These are phyloP conservation scores for Campoletis raptor DNA, from an alignment of 2,888 invertebrate species.

Conservation along the genomic window DNA sequence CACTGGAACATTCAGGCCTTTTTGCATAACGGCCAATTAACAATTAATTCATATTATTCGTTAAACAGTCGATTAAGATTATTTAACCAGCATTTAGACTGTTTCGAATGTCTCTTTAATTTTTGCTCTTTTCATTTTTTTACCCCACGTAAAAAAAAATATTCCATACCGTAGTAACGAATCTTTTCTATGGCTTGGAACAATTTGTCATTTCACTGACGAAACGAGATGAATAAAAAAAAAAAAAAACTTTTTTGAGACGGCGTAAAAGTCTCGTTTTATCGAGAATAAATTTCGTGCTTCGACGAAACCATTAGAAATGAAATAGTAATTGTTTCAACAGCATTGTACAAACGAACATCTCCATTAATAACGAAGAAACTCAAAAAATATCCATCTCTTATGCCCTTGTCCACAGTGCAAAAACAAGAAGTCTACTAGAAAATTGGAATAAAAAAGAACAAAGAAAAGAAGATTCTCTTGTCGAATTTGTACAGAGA, in stretches of 20 bases:
- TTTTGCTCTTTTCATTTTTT: slow-evolving; percentile 38
- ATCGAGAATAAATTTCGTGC: slow-evolving; percentile 14
- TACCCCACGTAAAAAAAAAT: slow-evolving; percentile 14
- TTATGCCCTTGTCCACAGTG: slow-evolving; percentile 42
- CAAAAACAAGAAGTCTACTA: slow-evolving; percentile 43
- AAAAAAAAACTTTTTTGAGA: background rate
- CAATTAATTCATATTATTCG: slow-evolving; percentile 76
- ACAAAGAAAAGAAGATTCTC: slow-evolving; percentile 49
- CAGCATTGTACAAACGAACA: slow-evolving; percentile 16
- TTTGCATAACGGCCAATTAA: slow-evolving; percentile 80
- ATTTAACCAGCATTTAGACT: slow-evolving; percentile 62
- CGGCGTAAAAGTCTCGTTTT: background rate
- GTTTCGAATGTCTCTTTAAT: slow-evolving; percentile 55
- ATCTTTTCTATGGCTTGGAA: slow-evolving; percentile 39
- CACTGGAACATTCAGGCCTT: slow-evolving; percentile 83
- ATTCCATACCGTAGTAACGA: slow-evolving; percentile 10
- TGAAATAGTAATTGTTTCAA: background rate
- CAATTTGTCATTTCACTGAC: slow-evolving; percentile 5
- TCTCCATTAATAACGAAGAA: slow-evolving; percentile 8
- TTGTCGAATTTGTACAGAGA: slow-evolving; percentile 65
- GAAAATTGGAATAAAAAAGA: slow-evolving; percentile 29
- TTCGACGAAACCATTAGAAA: background rate
- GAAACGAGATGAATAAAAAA: background rate
- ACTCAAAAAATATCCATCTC: slow-evolving; percentile 17
- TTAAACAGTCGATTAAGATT: slow-evolving; percentile 67